These are phyloP conservation scores for Diplogasteroides magnus DNA, from an alignment of 1,140 invertebrate species.

Conservation along the genomic window DNA sequence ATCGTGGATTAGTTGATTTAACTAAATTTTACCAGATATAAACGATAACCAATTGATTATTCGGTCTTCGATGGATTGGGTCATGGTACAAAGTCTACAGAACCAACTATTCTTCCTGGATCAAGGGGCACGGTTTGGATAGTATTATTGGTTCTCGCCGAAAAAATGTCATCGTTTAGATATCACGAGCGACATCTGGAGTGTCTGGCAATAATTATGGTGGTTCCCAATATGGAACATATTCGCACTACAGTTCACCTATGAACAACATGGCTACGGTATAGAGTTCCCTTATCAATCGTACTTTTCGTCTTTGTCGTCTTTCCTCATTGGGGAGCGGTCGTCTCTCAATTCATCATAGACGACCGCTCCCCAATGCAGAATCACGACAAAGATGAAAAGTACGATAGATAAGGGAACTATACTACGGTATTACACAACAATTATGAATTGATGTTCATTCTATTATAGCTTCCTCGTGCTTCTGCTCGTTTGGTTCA, in stretches of 20 bases:
- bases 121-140: not conserved
- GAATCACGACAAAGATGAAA: too few relatives aligned
- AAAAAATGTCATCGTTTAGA: not conserved
- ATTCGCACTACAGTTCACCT: not conserved
- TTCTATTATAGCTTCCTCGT: not conserved
- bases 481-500: not conserved
- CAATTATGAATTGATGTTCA: not conserved
- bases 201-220: constrained; percentile 3
- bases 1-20: too few relatives aligned
- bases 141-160: not conserved
- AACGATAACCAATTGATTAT: constrained; percentile 91
- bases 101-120: not conserved
- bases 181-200: constrained; percentile 8
- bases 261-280: not conserved
- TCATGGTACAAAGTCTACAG: constrained; percentile 27
- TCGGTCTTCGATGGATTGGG: constrained; percentile 88
- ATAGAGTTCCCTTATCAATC: too few relatives aligned
- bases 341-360: too few relatives aligned
- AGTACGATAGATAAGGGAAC: too few relatives aligned
- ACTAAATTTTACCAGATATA: constrained; percentile 64
- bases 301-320: too few relatives aligned
- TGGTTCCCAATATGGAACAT: not conserved
- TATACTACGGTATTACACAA: not conserved
- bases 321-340: too few relatives aligned
- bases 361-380: too few relatives aligned